Conservation (phyloP, 2,888 invertebrate species). For the Anorthoa munda region DNA sequence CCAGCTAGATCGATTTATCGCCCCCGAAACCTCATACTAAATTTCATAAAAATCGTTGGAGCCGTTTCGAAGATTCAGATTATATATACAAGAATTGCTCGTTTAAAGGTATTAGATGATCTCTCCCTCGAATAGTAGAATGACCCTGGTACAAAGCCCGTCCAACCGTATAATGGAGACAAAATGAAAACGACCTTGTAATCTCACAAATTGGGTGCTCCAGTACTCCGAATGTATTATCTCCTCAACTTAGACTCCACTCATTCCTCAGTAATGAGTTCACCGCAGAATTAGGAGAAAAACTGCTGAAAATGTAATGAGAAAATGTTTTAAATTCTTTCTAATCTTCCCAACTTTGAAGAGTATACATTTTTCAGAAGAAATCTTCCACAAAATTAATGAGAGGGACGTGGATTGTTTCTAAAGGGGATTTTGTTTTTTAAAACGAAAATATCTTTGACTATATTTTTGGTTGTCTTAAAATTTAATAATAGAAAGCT, state of each 20-base stretch:
- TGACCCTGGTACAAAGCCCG: slow-evolving; percentile 34
- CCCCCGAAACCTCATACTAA: too few species aligned
- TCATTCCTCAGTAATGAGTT: slow-evolving; percentile 68
- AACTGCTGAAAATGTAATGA: slow-evolving; percentile 68
- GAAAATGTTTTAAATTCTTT: slow-evolving; percentile 69
- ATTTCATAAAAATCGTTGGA: too few species aligned
- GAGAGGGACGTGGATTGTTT: slow-evolving; percentile 36
- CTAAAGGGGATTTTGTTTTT: slow-evolving; percentile 20
- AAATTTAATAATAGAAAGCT: neutral
- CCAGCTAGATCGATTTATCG: too few species aligned
- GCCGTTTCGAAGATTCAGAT: too few species aligned
- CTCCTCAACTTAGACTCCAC: slow-evolving; percentile 61
- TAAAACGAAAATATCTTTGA: slow-evolving; percentile 14
- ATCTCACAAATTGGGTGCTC: slow-evolving; percentile 69
- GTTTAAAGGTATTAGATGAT: too few species aligned
- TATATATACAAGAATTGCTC: too few species aligned
- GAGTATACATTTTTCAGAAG: slow-evolving; percentile 37
- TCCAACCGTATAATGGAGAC: slow-evolving; percentile 62
- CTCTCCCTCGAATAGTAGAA: too few species aligned
- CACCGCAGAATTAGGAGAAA: slow-evolving; percentile 66
- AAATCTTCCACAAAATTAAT: slow-evolving; percentile 47
- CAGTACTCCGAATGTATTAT: slow-evolving; percentile 68
- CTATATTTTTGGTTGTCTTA: neutral
- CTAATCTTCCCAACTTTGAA: slow-evolving; percentile 52
- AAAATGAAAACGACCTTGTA: slow-evolving; percentile 70